phyloP scores from a whole-genome alignment of 2,797 vertebrate species.

The Psittacula echo region DNA sequence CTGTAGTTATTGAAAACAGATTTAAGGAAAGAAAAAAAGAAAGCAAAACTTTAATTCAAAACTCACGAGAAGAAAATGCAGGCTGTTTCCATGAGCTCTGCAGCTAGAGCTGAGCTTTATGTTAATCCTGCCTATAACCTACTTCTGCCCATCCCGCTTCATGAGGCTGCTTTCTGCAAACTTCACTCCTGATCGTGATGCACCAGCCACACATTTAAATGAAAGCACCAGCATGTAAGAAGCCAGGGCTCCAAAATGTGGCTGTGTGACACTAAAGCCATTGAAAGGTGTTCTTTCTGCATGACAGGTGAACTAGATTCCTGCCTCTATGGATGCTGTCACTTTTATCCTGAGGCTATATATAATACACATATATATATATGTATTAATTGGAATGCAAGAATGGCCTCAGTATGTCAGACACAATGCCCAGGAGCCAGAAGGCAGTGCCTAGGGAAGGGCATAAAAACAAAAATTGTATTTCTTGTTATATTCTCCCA shows the following conservation, averaged over 20 bases:
- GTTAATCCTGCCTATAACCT: neutral
- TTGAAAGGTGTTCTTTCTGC: neutral
- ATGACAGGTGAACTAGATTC: neutral
- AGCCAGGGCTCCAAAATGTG: neutral
- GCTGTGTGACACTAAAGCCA: neutral
- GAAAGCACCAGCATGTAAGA: neutral
- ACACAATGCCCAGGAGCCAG: neutral
- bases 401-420: neutral
- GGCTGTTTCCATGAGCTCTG: neutral
- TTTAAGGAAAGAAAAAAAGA: slow-evolving; percentile 29
- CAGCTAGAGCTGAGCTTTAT: neutral
- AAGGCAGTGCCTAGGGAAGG: neutral
- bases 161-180: neutral
- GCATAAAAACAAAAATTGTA: neutral
- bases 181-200: fast-evolving
- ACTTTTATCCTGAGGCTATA: neutral
- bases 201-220: neutral
- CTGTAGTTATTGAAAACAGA: slow-evolving; percentile 65
- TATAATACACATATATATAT: too few species aligned
- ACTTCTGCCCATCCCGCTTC: neutral
- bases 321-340: neutral
- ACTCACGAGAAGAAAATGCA: slow-evolving; percentile 36
- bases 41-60: slow-evolving; percentile 49
- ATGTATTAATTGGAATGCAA: neutral
- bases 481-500: neutral